Evolutionary conservation across 2,113 vertebrate species (phyloP), one percentile per base, ranked within the genome.

Genomic region (Dicaeum eximium): DNA sequence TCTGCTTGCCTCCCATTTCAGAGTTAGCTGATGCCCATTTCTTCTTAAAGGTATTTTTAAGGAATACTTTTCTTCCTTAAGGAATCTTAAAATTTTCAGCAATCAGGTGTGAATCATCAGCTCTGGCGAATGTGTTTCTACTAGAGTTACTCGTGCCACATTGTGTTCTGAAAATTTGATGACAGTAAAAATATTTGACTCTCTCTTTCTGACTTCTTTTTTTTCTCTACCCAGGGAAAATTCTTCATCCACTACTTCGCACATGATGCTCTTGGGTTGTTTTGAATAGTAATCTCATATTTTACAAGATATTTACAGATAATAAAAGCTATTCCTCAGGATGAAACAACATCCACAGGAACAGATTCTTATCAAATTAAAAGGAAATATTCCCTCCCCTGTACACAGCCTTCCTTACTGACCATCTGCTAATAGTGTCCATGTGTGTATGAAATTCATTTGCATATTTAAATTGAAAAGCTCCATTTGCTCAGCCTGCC

Each of bases 391-490:
- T 45, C 38, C 28, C 37, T 87, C 12, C 24, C 20, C 64, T 73
- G 27, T 73, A 90, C 28, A 20, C 38, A 91, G 87, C n/a, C 27
- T 81, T 95, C 44, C 22, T 65, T 50, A 90, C 38, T 93, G 62
- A 66, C 67, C 85, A 94, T 90, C 90, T 93, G 94, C 50, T 94
- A 80, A 62, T 50, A 73, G 53, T 25, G 14, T 30, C 67, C 54
- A 86, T 77, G 58, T 66, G 67, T 80, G 45, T 80, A 88, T 64
- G 70, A 94, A 95, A 85, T 72, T 92, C 13, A 88, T 95, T 85
- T 95, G 67, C 91, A 94, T 77, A 77, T 91, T 88, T 82, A 85
- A 92, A 95, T 92, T 93, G 50, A 91, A 90, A 89, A 81, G 58
- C 66, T 88, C 79, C 64, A 94, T 90, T 95, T 94, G 60, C 70